phyloP scores from a whole-genome alignment of 1,140 invertebrate genomes.

The Calephelis nemesis region DNA sequence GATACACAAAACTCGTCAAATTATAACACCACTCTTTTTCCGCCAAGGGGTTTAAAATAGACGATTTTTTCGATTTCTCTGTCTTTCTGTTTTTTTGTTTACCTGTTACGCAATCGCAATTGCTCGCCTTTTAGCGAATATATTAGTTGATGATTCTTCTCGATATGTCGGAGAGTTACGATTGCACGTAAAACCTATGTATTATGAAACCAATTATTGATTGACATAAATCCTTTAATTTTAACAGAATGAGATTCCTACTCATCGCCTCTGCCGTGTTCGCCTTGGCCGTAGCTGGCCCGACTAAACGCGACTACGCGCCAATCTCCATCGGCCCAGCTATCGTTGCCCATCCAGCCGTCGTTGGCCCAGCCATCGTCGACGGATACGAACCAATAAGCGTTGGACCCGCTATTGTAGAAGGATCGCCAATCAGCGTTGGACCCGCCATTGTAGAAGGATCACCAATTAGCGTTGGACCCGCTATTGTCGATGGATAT shows the following conservation, averaged over 20 bases:
- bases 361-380: slow-evolving; percentile 2
- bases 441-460: slow-evolving; percentile 34
- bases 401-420: slow-evolving; percentile 25
- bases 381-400: slow-evolving; percentile 17
- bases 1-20: no score
- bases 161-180: no score
- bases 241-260: slow-evolving; percentile 39
- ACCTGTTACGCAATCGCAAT: no score
- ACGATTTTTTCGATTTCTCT: no score
- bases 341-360: slow-evolving; percentile 6
- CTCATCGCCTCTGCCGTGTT: slow-evolving; percentile 37
- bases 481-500: slow-evolving; percentile 26
- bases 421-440: slow-evolving; percentile 20
- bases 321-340: slow-evolving; percentile 13
- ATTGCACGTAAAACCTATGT: no score
- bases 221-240: no score
- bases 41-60: no score
- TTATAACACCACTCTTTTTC: no score
- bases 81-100: no score
- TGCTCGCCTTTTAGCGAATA: no score
- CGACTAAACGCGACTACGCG: slow-evolving; percentile 1
- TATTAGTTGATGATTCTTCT: no score
- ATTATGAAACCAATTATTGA: no score
- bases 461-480: slow-evolving; percentile 7
- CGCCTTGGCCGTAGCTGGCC: slow-evolving; percentile 43